Conservation (phyloP, 2,797 vertebrate species). For the Ceryle rudis region DNA sequence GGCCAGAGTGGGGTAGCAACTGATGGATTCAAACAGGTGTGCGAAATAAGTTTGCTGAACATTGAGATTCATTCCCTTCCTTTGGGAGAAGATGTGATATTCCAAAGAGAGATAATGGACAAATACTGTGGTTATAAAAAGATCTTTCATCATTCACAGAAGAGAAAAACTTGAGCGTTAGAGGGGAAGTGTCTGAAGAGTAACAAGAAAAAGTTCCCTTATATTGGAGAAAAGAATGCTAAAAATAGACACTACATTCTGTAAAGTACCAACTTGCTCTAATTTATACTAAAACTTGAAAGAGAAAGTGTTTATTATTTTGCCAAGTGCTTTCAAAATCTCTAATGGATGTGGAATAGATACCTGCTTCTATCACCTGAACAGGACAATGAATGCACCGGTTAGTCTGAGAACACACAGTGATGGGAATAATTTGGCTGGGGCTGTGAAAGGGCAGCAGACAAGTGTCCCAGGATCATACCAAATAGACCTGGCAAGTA, state of each 20-base stretch:
- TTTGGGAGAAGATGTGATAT: not conserved
- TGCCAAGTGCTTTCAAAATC: not conserved
- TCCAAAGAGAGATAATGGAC: not conserved
- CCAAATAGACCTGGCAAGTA: not conserved
- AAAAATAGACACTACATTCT: not conserved
- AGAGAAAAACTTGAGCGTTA: not conserved
- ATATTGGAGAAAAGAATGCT: not conserved
- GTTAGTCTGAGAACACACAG: not conserved
- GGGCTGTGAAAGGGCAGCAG: not conserved
- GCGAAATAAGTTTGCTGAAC: not conserved
- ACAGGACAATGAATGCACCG: too few relatives aligned
- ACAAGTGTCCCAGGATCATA: not conserved
- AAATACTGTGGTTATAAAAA: not conserved
- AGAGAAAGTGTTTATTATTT: not conserved
- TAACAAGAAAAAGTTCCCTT: not conserved
- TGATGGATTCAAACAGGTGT: not conserved
- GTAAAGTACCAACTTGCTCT: not conserved
- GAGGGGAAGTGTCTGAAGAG: not conserved
- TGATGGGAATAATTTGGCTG: not conserved
- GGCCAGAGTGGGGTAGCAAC: not conserved
- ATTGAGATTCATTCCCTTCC: not conserved
- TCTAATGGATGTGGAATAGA: not conserved
- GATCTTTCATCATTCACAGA: not conserved
- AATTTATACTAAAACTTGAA: not conserved
- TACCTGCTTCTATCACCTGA: too few relatives aligned